A percentile compares a stretch with the other conserved stretches of the same genome.
Conservation (phyloP, 1,140 invertebrate species). For the Leptinotarsa undecemlineata region DNA sequence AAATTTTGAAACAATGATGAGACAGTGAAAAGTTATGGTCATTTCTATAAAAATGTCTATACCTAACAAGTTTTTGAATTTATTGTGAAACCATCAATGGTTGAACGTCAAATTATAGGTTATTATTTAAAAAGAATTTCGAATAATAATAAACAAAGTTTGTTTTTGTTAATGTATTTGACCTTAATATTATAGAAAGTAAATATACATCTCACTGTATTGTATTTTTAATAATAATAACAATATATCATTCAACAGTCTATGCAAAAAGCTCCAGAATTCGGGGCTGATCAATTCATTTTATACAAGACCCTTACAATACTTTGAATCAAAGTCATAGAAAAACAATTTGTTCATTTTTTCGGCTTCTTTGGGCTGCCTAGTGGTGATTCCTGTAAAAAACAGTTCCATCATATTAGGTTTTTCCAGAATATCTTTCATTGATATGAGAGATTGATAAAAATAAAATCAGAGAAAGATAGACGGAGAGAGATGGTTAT, state of each 20-base stretch:
- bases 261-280: constrained; percentile 18
- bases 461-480: too few species aligned
- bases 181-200: constrained; percentile 24
- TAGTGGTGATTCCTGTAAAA: constrained; percentile 50
- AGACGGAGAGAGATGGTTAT: too few species aligned
- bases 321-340: background rate
- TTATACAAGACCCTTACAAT: constrained; percentile 18
- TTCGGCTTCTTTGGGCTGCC: constrained; percentile 50
- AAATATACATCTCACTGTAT: constrained; percentile 25
- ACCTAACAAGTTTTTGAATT: too few species aligned
- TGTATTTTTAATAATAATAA: constrained; percentile 23
- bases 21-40: too few species aligned
- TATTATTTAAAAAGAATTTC: background rate
- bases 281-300: constrained; percentile 8
- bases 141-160: constrained; percentile 27
- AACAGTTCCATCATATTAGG: constrained; percentile 10
- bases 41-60: too few species aligned
- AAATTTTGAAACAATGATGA: background rate
- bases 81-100: too few species aligned
- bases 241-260: constrained; percentile 26
- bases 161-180: constrained; percentile 18
- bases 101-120: too few species aligned
- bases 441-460: too few species aligned
- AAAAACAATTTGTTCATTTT: constrained; percentile 36
- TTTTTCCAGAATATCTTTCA: too few species aligned